Percentiles rank a stretch among this genome's conserved stretches.
These are phyloP conservation scores for Agrypnia vestita DNA, from an alignment of 1,140 invertebrate species.

Conservation along the genomic window DNA sequence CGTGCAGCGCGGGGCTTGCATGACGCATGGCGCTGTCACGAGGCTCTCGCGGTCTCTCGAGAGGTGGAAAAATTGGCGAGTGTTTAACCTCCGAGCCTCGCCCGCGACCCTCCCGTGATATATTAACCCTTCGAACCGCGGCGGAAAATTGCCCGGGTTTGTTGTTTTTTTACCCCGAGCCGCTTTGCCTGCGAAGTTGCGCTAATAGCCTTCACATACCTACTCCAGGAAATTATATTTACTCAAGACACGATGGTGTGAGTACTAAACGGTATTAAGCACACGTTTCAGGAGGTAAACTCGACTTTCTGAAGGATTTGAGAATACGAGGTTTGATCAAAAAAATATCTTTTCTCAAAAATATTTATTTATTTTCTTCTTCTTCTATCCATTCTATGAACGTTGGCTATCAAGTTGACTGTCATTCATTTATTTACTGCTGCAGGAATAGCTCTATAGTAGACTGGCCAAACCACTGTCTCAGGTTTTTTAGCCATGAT, in stretches of 20 bases:
- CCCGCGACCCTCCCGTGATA: slow-evolving; percentile 20
- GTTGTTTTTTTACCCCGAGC: slow-evolving; percentile 17
- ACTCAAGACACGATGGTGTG: slow-evolving; percentile 31
- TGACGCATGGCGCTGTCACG: slow-evolving; percentile 37
- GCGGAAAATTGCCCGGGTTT: slow-evolving; percentile 9
- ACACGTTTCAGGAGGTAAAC: background rate
- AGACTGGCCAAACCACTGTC: too few relatives aligned
- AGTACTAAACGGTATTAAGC: slow-evolving; percentile 1
- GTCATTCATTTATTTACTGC: too few relatives aligned
- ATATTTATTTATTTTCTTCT: too few relatives aligned
- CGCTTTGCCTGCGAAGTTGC: slow-evolving; percentile 29
- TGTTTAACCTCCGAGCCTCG: slow-evolving; percentile 32
- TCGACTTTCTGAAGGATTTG: background rate
- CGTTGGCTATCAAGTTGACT: too few relatives aligned
- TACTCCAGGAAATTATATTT: slow-evolving; percentile 44
- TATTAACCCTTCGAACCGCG: slow-evolving; percentile 29
- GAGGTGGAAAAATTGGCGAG: slow-evolving; percentile 26
- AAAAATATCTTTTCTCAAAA: too few relatives aligned
- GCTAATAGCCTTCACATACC: slow-evolving; percentile 36
- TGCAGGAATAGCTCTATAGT: too few relatives aligned
- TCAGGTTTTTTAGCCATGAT: too few relatives aligned
- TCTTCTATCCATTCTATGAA: too few relatives aligned
- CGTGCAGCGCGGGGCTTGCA: slow-evolving; percentile 23
- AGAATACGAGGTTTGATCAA: too few relatives aligned
- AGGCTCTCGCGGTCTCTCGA: background rate